These are phyloP conservation scores for Psophia crepitans DNA, from an alignment of 2,113 vertebrate species.

Conservation along the genomic window DNA sequence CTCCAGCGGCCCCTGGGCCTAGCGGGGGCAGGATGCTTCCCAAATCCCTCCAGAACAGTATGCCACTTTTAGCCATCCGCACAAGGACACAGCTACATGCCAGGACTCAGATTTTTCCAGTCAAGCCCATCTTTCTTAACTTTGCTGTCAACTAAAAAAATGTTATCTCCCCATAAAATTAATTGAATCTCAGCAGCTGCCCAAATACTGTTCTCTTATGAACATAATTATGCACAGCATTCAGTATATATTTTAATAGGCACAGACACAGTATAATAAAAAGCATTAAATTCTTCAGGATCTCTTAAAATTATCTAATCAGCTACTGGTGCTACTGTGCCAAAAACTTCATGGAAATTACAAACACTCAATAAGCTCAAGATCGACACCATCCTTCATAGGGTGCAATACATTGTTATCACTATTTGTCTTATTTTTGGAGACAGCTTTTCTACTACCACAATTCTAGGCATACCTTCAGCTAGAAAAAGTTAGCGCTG, in stretches of 20 bases:
- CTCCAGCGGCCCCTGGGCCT: not conserved
- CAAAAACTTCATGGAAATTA: not conserved
- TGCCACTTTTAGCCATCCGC: not conserved
- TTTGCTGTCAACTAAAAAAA: not conserved
- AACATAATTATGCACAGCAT: not conserved
- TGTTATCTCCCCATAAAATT: not conserved
- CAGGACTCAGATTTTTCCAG: not conserved
- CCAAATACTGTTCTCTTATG: not conserved
- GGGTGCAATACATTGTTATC: not conserved
- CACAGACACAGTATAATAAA: not conserved
- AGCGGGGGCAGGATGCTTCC: not conserved
- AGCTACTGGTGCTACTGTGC: not conserved
- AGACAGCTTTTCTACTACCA: not conserved
- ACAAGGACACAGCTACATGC: not conserved
- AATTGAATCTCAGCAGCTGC: not conserved
- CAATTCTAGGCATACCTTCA: not conserved
- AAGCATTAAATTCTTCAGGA: not conserved
- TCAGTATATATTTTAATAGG: not conserved
- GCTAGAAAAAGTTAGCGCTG: not conserved
- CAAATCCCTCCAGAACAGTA: not conserved
- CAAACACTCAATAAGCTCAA: not conserved
- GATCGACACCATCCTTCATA: not conserved
- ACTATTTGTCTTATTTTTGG: not conserved
- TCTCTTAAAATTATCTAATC: not conserved
- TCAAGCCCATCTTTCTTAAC: not conserved